A percentile compares a stretch with the other conserved stretches of the same genome.
phyloP scores from a whole-genome alignment of 2,797 vertebrate species.

The Gymnothorax reevesii region DNA sequence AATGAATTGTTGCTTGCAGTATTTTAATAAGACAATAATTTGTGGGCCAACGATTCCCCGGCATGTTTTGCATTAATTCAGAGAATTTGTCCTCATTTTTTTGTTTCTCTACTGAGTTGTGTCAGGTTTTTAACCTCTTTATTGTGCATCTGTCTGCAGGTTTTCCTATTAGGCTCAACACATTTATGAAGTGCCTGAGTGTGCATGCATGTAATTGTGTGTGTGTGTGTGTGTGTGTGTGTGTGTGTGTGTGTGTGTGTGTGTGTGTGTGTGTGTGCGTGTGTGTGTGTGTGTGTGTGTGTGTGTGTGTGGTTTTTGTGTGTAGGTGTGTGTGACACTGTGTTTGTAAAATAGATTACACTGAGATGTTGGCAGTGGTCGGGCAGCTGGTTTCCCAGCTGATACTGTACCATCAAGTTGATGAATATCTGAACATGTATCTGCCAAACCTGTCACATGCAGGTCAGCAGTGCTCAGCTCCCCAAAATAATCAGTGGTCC shows the following conservation, averaged over 20 bases:
- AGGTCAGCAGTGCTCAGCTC: not conserved
- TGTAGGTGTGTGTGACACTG: not conserved
- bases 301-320: not conserved
- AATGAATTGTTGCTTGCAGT: constrained; percentile 29
- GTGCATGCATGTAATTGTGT: not conserved
- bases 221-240: not conserved
- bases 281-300: not conserved
- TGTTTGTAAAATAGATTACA: not conserved
- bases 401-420: not conserved
- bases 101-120: constrained; percentile 18
- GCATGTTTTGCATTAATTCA: constrained; percentile 41
- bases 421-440: not conserved
- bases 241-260: not conserved
- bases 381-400: not conserved
- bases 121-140: constrained; percentile 27
- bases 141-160: not conserved
- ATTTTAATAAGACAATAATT: constrained; percentile 41
- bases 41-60: constrained; percentile 28
- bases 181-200: not conserved
- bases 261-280: not conserved
- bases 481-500: not conserved
- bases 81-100: constrained; percentile 48
- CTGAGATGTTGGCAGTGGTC: not conserved
- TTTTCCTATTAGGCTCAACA: not conserved
- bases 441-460: not conserved